A percentile compares a stretch with the other conserved stretches of the same genome.
phyloP scores from a whole-genome alignment of 2,113 vertebrate genomes.

The Oriolus oriolus region DNA sequence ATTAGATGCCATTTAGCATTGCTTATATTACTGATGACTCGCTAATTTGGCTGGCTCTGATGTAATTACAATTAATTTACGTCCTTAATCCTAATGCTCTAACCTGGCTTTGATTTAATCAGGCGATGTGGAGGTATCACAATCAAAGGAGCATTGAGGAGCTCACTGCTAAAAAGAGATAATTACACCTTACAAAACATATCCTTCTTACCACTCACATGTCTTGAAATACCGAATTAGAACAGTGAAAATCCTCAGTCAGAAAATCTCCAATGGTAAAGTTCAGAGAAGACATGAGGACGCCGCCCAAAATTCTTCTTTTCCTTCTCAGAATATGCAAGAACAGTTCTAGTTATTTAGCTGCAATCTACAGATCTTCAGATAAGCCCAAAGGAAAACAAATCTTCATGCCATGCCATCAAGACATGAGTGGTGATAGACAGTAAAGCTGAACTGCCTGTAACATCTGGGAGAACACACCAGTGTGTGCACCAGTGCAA shows the following conservation, averaged over 20 bases:
- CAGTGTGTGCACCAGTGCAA: no score
- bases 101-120: slow-evolving; percentile 67
- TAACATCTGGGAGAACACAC: background rate
- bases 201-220: background rate
- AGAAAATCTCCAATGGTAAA: background rate
- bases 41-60: slow-evolving; percentile 60
- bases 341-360: background rate
- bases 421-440: background rate
- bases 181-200: slow-evolving; percentile 40
- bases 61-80: slow-evolving; percentile 66
- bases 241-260: background rate
- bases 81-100: slow-evolving; percentile 55
- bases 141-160: slow-evolving; percentile 47
- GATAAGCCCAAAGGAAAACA: background rate
- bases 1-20: slow-evolving; percentile 62
- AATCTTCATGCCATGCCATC: background rate
- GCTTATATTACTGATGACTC: slow-evolving; percentile 61
- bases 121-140: slow-evolving; percentile 38
- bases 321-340: background rate
- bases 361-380: background rate
- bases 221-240: background rate
- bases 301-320: background rate
- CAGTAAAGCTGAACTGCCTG: background rate
- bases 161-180: slow-evolving; percentile 23
- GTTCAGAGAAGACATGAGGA: background rate